Conservation (phyloP, 2,888 invertebrate species). For the Amblyteles armatorius region DNA sequence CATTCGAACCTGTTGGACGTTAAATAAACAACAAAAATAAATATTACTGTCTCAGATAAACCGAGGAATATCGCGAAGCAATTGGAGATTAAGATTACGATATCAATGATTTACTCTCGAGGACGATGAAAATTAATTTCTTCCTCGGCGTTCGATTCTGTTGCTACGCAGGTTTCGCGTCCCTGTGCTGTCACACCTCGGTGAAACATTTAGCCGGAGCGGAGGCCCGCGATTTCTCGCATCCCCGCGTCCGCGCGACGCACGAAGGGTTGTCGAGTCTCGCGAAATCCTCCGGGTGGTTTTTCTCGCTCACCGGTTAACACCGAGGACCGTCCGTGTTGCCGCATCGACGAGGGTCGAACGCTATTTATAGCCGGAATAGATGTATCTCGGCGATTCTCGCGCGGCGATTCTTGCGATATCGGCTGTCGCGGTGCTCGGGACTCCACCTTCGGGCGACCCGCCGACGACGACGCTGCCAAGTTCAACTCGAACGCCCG, state of each 20-base stretch:
- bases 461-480: not conserved
- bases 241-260: too few species aligned
- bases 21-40: too few species aligned
- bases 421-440: not conserved
- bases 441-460: not conserved
- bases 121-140: not conserved
- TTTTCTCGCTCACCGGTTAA: too few species aligned
- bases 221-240: not conserved
- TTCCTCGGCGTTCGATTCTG: not conserved
- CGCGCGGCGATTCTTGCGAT: too few species aligned
- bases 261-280: too few species aligned
- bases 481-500: not conserved
- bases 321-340: too few species aligned
- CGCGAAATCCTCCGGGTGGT: too few species aligned
- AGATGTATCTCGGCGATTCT: too few species aligned
- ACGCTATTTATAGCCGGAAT: too few species aligned
- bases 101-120: not conserved
- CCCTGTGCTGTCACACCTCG: not conserved
- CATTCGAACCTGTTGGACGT: too few species aligned
- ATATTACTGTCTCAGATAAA: not conserved
- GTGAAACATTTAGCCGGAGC: not conserved
- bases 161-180: not conserved
- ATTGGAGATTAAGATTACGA: too few species aligned
- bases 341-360: too few species aligned
- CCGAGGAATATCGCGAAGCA: not conserved